Evolutionary conservation across 1,140 invertebrate species (phyloP).

Genomic region (Pemphigus obesinymphae): DNA sequence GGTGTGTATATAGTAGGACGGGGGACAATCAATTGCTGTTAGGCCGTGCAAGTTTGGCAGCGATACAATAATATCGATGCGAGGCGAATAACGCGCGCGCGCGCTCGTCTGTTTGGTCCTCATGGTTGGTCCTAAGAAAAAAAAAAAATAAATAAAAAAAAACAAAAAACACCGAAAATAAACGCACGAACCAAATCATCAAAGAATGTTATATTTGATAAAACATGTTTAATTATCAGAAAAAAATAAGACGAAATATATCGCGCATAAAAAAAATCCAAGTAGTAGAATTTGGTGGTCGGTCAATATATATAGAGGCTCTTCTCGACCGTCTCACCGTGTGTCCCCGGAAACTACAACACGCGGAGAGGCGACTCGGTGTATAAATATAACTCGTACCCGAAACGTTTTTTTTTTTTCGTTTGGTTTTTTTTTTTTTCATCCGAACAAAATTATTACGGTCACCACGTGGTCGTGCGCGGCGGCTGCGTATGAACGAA

Average conservation of each 20-base stretch:
- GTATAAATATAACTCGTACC: constrained; percentile 6
- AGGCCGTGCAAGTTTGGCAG: not conserved
- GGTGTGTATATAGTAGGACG: too few species aligned
- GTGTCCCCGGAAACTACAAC: not conserved
- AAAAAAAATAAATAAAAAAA: not conserved
- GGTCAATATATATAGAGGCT: too few species aligned
- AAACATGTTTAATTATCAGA: not conserved
- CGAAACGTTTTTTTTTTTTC: not conserved
- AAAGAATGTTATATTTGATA: not conserved
- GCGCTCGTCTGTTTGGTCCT: not conserved
- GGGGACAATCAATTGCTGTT: constrained; percentile 12
- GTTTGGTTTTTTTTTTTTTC: not conserved
- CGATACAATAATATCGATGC: constrained; percentile 10
- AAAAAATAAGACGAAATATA: not conserved
- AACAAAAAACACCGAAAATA: not conserved
- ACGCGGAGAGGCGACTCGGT: not conserved
- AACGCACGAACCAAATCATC: not conserved
- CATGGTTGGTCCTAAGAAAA: not conserved
- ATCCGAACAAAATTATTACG: not conserved
- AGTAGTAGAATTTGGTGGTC: not conserved
- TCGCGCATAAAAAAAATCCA: not conserved
- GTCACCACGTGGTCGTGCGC: not conserved
- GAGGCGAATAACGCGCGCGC: not conserved
- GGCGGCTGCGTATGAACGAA: not conserved
- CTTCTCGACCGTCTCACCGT: too few species aligned